Base-by-base conservation (phyloP, 2,113 vertebrate genomes). In the Lophotis ruficrista region DNA sequence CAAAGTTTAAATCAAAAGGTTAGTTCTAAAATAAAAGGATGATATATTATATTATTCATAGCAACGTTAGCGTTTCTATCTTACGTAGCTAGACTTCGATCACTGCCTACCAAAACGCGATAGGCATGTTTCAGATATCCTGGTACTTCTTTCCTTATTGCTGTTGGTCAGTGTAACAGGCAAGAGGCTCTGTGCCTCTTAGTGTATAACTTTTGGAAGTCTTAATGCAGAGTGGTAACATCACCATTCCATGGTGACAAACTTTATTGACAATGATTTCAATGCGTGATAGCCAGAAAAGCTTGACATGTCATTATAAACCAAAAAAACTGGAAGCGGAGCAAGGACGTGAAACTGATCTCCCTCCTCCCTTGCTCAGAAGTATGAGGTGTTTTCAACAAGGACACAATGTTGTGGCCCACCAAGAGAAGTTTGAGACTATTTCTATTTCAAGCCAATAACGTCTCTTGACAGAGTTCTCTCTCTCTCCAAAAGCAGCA, bases 251-350 rank as follows among this genome's bases (percentile, higher is more conserved):
- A 10, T 0, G 2, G 30, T 72, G 28, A 45, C 38, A 69, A 78
- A 71, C 10, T 37, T 60, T 7, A 58, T 24, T 83, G 48, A 30
- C 33, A 62, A 16, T 31, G 30, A 69, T 68, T 83, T 60, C 38
- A 16, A 3, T 19, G 35, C 6, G 24, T 5, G 16, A 64, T 56
- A 78, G 64, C 30, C 38, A 88, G 27, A 71, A 80, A 79, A 87
- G 25, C 7, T 60, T 35, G 6, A 61, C 4, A 4, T 1, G 6
- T 3, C 41, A 12, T 51, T 41, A 37, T 2, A 27, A 61, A 23
- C 15, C 0, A 0, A 57, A 16, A 14, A 53, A 83, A 37, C 10
- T 65, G 20, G 19, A 83, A 78, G 16, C 2, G 8, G 13, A 41
- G 24, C 16, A n/a, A 71, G 20, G 48, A 30, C 16, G 8, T 2